A percentile compares a stretch with the other conserved stretches of the same genome.
Conservation (phyloP, 1,140 invertebrate genomes). For the Penaeus japonicus region DNA sequence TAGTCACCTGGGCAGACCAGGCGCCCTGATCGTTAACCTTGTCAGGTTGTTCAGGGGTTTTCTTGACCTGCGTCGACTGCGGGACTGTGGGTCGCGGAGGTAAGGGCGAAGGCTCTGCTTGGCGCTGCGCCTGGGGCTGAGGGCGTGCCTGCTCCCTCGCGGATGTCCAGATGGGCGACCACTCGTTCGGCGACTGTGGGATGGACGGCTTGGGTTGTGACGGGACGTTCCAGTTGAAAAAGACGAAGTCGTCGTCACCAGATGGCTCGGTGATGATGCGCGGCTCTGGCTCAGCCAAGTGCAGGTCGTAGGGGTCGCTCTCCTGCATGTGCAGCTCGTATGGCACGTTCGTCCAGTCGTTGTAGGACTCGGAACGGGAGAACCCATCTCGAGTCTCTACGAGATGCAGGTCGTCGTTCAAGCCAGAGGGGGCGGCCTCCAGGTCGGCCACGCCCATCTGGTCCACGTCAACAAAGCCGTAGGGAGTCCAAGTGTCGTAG, state of each 20-base stretch:
- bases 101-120: not conserved
- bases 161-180: slow-evolving; percentile 44
- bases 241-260: slow-evolving; percentile 58
- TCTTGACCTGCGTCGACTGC: not conserved
- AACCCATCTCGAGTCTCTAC: slow-evolving; percentile 17
- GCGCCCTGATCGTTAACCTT: not conserved
- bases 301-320: slow-evolving; percentile 44
- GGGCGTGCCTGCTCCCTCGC: not conserved
- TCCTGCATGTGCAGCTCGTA: slow-evolving; percentile 57
- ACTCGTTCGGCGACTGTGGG: slow-evolving; percentile 37
- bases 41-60: not conserved
- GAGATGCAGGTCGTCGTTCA: slow-evolving; percentile 36
- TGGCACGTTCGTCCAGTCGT: slow-evolving; percentile 56
- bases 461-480: slow-evolving; percentile 57
- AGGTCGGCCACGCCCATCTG: slow-evolving; percentile 57
- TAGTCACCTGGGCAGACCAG: slow-evolving; percentile 33
- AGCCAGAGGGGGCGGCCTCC: slow-evolving; percentile 35
- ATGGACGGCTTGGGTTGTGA: slow-evolving; percentile 20
- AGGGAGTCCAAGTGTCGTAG: slow-evolving; percentile 50
- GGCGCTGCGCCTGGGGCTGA: not conserved
- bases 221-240: slow-evolving; percentile 58
- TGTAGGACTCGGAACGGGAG: slow-evolving; percentile 39
- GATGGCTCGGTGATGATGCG: slow-evolving; percentile 56
- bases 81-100: not conserved
- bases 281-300: slow-evolving; percentile 38